Evolutionary conservation across 1,140 invertebrate genomes (phyloP).

Genomic region (Colletes gigas): DNA sequence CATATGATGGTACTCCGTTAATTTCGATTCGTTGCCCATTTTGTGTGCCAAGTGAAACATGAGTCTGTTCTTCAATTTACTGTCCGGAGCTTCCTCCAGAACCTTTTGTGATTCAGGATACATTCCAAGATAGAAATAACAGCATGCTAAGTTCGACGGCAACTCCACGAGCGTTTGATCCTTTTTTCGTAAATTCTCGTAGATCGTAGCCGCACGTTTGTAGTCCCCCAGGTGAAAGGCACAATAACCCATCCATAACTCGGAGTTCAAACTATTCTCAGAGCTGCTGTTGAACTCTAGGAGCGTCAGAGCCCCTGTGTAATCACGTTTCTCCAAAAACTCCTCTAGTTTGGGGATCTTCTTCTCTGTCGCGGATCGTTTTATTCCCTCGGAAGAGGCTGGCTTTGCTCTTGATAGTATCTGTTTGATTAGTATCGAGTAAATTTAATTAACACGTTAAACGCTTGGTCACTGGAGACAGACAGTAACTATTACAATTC

Average conservation of each 20-base stretch:
- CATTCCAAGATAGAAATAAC: slow-evolving; percentile 97
- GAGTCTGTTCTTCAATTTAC: slow-evolving; percentile 89
- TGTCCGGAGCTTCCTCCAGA: slow-evolving; percentile 83
- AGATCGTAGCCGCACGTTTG: slow-evolving; percentile 90
- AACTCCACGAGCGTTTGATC: slow-evolving; percentile 81
- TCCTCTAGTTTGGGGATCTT: slow-evolving; percentile 92
- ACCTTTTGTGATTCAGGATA: slow-evolving; percentile 87
- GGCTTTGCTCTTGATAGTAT: slow-evolving; percentile 88
- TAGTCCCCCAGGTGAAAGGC: slow-evolving; percentile 97
- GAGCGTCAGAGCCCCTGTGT: slow-evolving; percentile 95
- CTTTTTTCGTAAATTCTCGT: slow-evolving; percentile 81
- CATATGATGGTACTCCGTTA: slow-evolving; percentile 91
- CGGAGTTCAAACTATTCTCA: slow-evolving; percentile 84
- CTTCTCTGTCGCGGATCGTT: slow-evolving; percentile 75
- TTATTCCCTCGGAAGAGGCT: slow-evolving; percentile 79
- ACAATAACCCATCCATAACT: slow-evolving; percentile 96
- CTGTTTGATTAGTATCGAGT: slow-evolving; percentile 71
- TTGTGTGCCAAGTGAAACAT: slow-evolving; percentile 97
- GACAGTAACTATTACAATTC: too few species aligned
- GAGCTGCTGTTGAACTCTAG: slow-evolving; percentile 88
- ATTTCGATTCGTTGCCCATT: slow-evolving; percentile 91
- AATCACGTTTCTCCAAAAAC: slow-evolving; percentile 94
- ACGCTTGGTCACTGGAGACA: too few species aligned
- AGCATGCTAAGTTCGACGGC: slow-evolving; percentile 93
- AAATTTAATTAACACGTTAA: neutral